Conservation (phyloP, 2,797 vertebrate genomes). For the Hafferia zeledoni region DNA sequence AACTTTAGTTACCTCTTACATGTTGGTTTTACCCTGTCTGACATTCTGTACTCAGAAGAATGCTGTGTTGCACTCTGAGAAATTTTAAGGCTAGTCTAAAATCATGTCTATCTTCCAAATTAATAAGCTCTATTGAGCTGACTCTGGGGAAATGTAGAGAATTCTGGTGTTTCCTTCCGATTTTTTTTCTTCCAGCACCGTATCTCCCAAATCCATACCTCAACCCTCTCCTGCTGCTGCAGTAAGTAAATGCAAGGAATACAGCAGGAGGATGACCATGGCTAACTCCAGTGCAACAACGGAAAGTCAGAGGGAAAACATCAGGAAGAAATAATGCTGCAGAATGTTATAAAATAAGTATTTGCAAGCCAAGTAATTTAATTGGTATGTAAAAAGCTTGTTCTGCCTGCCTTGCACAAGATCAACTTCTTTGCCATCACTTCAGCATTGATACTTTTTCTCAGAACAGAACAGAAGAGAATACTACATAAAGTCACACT, state of each 20-base stretch:
- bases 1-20: not conserved
- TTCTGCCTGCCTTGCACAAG: not conserved
- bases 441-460: not conserved
- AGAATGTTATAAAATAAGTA: not conserved
- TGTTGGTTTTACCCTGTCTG: not conserved
- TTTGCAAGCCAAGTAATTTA: not conserved
- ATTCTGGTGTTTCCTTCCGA: not conserved
- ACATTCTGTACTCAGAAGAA: not conserved
- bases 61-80: not conserved
- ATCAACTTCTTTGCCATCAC: not conserved
- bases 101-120: not conserved
- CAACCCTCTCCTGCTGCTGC: not conserved
- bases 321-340: not conserved
- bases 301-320: not conserved
- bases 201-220: not conserved
- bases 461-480: not conserved
- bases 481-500: not conserved
- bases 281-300: not conserved
- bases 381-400: not conserved
- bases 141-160: not conserved
- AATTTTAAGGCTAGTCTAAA: not conserved
- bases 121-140: not conserved
- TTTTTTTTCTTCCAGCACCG: not conserved
- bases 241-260: not conserved
- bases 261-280: not conserved